Evolutionary conservation across 1,140 invertebrate species (phyloP).

Genomic region (Piezodorus guildinii): DNA sequence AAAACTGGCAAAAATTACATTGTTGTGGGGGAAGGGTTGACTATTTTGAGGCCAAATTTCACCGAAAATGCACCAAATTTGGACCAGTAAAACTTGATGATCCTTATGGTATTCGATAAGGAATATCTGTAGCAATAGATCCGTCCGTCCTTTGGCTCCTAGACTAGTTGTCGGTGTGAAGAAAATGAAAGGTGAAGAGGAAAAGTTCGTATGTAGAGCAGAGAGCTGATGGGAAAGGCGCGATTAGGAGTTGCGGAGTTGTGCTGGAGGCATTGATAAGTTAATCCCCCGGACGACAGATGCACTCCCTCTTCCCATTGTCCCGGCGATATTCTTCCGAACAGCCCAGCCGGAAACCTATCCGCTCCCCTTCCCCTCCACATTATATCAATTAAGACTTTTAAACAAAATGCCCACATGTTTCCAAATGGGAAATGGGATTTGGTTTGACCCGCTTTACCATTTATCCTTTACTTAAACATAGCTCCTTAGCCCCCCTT

Average conservation of each 20-base stretch:
- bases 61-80: too few relatives aligned
- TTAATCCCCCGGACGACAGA: not conserved
- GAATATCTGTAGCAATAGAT: too few relatives aligned
- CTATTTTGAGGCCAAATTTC: too few relatives aligned
- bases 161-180: too few relatives aligned
- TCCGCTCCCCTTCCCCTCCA: not conserved
- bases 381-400: constrained; percentile 6
- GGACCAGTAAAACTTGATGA: too few relatives aligned
- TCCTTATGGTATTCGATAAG: too few relatives aligned
- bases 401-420: constrained; percentile 8
- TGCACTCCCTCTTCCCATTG: not conserved
- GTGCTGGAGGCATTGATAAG: constrained; percentile 1
- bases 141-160: too few relatives aligned
- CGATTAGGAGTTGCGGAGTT: constrained; percentile 1
- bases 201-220: too few relatives aligned
- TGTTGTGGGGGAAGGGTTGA: too few relatives aligned
- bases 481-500: not conserved
- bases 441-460: not conserved
- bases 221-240: not conserved
- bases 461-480: not conserved
- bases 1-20: too few relatives aligned
- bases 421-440: constrained; percentile 8
- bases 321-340: not conserved
- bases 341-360: not conserved
- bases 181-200: too few relatives aligned